Conservation (phyloP, 2,113 vertebrate genomes). For the Paraplagusia blochii region DNA sequence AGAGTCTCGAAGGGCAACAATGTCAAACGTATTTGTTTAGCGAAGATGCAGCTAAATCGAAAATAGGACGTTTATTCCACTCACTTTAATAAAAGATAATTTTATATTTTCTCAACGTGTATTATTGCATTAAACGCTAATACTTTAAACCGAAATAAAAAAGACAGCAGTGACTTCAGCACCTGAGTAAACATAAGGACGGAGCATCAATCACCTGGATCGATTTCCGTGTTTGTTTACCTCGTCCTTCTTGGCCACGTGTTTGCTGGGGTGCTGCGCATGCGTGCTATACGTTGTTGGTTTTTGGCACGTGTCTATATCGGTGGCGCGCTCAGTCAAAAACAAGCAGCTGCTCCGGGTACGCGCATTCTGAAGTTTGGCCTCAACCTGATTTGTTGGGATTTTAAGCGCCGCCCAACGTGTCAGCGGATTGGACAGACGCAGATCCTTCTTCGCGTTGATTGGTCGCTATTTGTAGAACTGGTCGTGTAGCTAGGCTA, state of each 20-base stretch:
- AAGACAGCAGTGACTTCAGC: not conserved
- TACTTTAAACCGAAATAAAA: too few relatives aligned
- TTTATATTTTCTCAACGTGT: too few relatives aligned
- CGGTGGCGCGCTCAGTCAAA: conserved; percentile 61
- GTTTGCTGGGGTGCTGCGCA: conserved; percentile 46
- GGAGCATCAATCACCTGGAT: not conserved
- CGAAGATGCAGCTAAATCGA: too few relatives aligned
- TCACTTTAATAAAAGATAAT: too few relatives aligned
- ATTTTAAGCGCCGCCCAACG: conserved; percentile 3
- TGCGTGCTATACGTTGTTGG: conserved; percentile 26
- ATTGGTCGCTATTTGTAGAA: conserved; percentile 68
- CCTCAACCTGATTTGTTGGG: conserved; percentile 48
- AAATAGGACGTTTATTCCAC: too few relatives aligned
- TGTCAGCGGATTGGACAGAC: conserved; percentile 32
- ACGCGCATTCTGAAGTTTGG: conserved; percentile 28
- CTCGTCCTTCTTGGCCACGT: conserved; percentile 66
- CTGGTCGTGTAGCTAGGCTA: conserved; percentile 54
- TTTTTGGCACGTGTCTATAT: conserved; percentile 47
- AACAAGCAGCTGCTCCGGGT: conserved; percentile 51
- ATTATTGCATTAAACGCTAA: too few relatives aligned
- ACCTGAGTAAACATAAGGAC: not conserved
- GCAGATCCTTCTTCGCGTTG: not conserved
- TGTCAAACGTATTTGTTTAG: too few relatives aligned
- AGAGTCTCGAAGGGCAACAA: not conserved
- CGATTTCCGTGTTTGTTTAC: conserved; percentile 58